Conservation (phyloP, 2,113 vertebrate genomes). For the Tauraco erythrolophus region DNA sequence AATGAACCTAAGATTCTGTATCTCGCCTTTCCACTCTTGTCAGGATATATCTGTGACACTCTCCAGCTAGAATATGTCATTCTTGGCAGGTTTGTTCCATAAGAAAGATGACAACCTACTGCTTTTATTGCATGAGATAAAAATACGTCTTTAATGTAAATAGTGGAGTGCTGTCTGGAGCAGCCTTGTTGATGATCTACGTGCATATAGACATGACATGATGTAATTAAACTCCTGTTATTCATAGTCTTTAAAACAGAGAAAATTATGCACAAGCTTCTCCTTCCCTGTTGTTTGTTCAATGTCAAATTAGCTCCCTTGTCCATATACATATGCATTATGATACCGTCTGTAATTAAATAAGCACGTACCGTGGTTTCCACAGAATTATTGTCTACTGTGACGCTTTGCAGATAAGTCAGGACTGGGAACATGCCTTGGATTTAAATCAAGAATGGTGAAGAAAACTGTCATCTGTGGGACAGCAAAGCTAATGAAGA, state of each 20-base stretch:
- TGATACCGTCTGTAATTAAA: conserved; percentile 15
- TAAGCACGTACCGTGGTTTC: not conserved
- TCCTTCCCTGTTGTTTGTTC: conserved; percentile 13
- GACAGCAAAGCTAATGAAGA: not conserved
- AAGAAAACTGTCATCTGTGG: not conserved
- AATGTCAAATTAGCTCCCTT: conserved; percentile 17
- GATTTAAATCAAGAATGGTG: not conserved
- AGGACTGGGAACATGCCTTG: not conserved
- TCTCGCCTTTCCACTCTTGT: not conserved
- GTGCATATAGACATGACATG: not conserved
- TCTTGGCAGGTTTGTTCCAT: not conserved
- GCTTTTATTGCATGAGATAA: not conserved
- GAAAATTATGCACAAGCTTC: conserved; percentile 11
- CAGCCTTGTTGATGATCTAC: not conserved
- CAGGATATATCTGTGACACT: not conserved
- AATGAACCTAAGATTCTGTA: not conserved
- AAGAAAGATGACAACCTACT: not conserved
- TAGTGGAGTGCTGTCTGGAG: not conserved
- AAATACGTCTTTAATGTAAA: not conserved
- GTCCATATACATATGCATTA: not conserved
- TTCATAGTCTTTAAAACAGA: not conserved
- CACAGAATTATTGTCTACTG: not conserved
- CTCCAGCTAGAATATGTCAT: not conserved
- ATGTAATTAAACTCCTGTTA: conserved; percentile 23
- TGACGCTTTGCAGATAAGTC: not conserved